A percentile compares a stretch with the other conserved stretches of the same genome.
Evolutionary conservation across 2,797 vertebrate genomes (phyloP).

Genomic region (Pipistrellus nathusii): DNA sequence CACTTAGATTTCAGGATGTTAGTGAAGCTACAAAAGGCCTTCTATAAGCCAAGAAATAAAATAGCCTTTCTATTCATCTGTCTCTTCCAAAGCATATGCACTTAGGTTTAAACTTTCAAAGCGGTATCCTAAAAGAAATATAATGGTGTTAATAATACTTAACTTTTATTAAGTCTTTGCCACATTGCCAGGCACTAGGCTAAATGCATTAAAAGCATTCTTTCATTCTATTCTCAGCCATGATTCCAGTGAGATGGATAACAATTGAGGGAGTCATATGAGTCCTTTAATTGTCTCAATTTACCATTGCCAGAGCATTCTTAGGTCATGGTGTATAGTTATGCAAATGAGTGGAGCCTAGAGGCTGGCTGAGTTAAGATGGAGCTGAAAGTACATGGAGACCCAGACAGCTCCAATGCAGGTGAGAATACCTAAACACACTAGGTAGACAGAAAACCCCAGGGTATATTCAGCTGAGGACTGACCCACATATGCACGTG

Average conservation of each 20-base stretch:
- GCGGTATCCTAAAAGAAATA: neutral
- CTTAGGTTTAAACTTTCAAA: neutral
- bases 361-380: neutral
- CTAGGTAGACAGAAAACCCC: neutral
- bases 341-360: too few species aligned
- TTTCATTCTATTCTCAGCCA: constrained; percentile 17
- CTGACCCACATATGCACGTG: neutral
- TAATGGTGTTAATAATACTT: neutral
- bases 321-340: neutral
- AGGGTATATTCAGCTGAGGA: neutral
- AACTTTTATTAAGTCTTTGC: neutral
- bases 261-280: neutral
- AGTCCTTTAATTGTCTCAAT: neutral
- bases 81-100: neutral
- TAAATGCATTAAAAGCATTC: neutral
- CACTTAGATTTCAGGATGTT: constrained; percentile 7
- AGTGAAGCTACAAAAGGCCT: neutral
- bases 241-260: neutral
- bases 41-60: neutral
- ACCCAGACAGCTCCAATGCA: neutral
- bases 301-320: neutral
- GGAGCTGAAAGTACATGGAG: neutral
- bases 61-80: neutral
- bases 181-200: neutral
- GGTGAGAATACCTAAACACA: neutral